Base-by-base conservation (phyloP, 2,113 vertebrate species). In the Thalassoma bifasciatum region DNA sequence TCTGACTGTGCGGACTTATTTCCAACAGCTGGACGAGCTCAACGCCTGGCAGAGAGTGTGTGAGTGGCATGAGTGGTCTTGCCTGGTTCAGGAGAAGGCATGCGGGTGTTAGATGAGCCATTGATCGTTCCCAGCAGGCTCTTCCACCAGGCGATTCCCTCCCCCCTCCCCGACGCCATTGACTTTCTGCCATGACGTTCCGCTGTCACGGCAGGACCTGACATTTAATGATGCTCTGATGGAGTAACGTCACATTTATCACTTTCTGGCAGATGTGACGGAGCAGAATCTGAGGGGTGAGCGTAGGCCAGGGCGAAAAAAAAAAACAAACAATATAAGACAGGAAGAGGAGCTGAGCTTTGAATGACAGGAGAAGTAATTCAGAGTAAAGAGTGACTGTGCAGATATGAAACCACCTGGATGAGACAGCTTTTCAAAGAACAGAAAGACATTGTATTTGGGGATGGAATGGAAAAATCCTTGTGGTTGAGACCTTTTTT, bases 221-320 rank as follows among this genome's bases (percentile, higher is more conserved):
- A 95, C 95, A 95, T 95, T 95, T 96, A 96, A 96, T 96, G 95
- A 96, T 96, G 92, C 94, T 94, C 93, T 93, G 88, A 95, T 11
- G 53, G 86, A 93, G 91, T 91, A 94, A 94, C 89, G 90, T 95
- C 94, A 94, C 93, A 95, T 95, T 94, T 93, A 91, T 96, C 93
- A 94, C 88, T 88, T 83, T 91, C 88, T 84, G 88, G 94, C 90
- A 84, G 88, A 93, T 82, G 86, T 94, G 95, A 95, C 92, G 89
- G 92, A 91, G 87, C 82, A 50, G 91, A 90, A 94, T 94, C 92
- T 83, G 93, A 89, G 93, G 75, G 85, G 92, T 88, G 89, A 92
- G 86, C 83, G 79, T 79, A 91, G 74, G 77, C 76, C 66, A 49
- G 30, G 66, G 66, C 22, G 24, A 59, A 66, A 59, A 34, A 59